phyloP scores from a whole-genome alignment of 2,113 vertebrate genomes.

The Piprites chloris region DNA sequence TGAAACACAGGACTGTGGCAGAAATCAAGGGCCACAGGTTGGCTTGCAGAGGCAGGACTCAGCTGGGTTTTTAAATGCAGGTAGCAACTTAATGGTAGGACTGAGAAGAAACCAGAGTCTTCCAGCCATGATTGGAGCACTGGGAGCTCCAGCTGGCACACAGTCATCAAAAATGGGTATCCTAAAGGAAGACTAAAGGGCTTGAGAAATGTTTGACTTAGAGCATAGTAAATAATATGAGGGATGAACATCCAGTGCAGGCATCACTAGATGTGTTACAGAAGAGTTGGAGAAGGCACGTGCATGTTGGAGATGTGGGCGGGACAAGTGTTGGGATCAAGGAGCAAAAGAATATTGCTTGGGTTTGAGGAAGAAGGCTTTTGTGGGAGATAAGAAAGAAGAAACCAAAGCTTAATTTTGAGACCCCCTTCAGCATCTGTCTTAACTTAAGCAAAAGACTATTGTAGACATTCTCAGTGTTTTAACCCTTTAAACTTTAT shows the following conservation, averaged over 20 bases:
- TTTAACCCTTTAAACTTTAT: background rate
- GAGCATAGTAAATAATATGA: background rate
- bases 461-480: background rate
- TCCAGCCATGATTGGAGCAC: slow-evolving; percentile 83
- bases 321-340: background rate
- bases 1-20: slow-evolving; percentile 31
- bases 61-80: slow-evolving; percentile 80
- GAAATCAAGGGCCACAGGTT: slow-evolving; percentile 6
- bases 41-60: slow-evolving; percentile 74
- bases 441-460: background rate
- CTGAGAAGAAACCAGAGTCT: slow-evolving; percentile 94
- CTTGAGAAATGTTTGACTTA: background rate
- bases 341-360: background rate
- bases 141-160: slow-evolving; percentile 69
- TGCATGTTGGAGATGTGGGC: slow-evolving; percentile 42
- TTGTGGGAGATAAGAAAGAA: background rate
- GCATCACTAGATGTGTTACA: background rate
- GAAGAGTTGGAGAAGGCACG: slow-evolving; percentile 51
- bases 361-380: background rate
- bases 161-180: slow-evolving; percentile 74
- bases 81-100: slow-evolving; percentile 85
- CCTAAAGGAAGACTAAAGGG: slow-evolving; percentile 74
- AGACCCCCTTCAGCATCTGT: background rate
- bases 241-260: background rate
- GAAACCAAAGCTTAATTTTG: slow-evolving; percentile 46